Evolutionary conservation across 2,113 vertebrate species (phyloP).

Genomic region (Bubo bubo): DNA sequence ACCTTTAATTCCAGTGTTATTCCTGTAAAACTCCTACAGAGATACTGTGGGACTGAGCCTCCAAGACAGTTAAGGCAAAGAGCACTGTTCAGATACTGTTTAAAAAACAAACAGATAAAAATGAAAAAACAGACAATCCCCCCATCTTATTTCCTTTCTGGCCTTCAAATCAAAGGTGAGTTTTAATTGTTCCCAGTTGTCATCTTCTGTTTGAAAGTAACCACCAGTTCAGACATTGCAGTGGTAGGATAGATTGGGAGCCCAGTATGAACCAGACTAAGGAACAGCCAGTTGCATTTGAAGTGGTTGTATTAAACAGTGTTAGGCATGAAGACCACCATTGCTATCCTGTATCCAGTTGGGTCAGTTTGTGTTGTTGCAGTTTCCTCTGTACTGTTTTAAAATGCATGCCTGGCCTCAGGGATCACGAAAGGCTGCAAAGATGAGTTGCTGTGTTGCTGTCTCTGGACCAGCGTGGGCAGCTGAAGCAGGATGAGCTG

Average conservation of each 20-base stretch:
- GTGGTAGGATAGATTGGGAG: neutral
- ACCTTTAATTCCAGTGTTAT: neutral
- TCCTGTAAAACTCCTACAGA: neutral
- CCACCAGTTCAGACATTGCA: neutral
- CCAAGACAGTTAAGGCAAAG: neutral
- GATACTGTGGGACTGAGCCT: neutral
- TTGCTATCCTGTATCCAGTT: rapidly evolving
- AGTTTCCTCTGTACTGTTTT: neutral
- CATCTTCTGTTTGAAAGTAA: neutral
- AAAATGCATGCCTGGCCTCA: neutral
- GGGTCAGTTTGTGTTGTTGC: neutral
- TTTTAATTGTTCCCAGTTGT: neutral
- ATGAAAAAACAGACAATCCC: neutral
- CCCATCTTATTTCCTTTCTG: neutral
- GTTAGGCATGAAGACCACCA: neutral
- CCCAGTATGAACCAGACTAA: neutral
- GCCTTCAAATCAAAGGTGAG: neutral
- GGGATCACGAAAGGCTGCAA: neutral
- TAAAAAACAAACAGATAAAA: neutral
- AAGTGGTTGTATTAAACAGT: neutral
- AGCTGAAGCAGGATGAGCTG: neutral
- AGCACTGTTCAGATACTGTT: neutral
- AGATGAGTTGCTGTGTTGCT: neutral
- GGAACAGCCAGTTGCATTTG: neutral
- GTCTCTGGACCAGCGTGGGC: neutral